Base-by-base conservation (phyloP, 92 coral and sea anemone genomes). In the Metridium senile region DNA sequence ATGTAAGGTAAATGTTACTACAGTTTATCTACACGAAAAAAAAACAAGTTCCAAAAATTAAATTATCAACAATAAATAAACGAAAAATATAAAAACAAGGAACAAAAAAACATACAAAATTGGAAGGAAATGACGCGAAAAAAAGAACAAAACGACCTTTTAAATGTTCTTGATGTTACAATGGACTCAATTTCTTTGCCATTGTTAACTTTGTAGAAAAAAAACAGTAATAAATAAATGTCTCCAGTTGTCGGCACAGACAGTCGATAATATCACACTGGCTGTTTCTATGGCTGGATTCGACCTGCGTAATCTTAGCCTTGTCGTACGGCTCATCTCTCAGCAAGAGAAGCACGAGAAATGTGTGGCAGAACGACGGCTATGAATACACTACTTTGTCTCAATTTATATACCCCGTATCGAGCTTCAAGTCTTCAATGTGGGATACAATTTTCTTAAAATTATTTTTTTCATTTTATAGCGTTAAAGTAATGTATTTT, bases 221-320 rank as follows among this genome's bases (percentile, higher is more conserved):
- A 54, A 54, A n/a, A n/a, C n/a, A n/a, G 30, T 22, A 22, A 8
- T 2, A 59, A 7, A 59, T 59, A 61, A n/a, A 73, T 93, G 93
- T 93, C 71, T 86, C 98, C 98, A 93, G 98, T 71, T 88, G 92
- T 93, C 93, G 97, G 96, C 98, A 93, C 97, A 93, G 85, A 39
- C 29, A 49, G 81, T 68, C 89, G 85, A 30, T 30, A 0, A 1
- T 9, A 9, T 30, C 75, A 78, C n/a, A 89, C 59, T 54, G 75
- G 20, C 90, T 90, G 97, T 90, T 93, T 93, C 98, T 62, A 9
- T 35, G 33, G 84, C 98, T 93, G 98, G 98, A 90, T 63, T 22
- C 51, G 69, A 33, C 68, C 69, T 74, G 69, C 79, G 80, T 64
- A 65, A 70, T 90, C 87, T 90, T 61, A 84, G 96, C 91, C 87